A percentile compares a stretch with the other conserved stretches of the same genome.
Evolutionary conservation across 2,888 invertebrate species (phyloP).

Genomic region (Callyntrura guangdongensis): DNA sequence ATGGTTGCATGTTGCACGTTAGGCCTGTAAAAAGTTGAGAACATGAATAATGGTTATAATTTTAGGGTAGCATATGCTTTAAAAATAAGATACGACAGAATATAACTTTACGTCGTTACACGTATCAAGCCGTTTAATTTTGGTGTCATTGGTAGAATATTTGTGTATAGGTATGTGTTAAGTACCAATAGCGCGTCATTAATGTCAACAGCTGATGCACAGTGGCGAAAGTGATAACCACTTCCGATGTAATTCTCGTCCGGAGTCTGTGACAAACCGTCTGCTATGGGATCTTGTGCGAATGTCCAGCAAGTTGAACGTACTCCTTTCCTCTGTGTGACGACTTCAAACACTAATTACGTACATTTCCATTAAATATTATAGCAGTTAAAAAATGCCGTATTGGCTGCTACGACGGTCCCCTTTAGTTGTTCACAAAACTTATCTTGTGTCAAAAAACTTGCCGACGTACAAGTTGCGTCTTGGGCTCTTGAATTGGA

Average conservation of each 20-base stretch:
- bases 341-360: background rate
- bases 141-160: background rate
- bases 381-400: background rate
- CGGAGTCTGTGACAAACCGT: background rate
- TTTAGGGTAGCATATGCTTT: background rate
- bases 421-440: background rate
- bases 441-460: background rate
- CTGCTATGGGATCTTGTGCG: background rate
- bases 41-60: background rate
- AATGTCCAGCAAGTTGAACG: background rate
- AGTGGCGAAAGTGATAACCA: background rate
- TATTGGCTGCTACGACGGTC: background rate
- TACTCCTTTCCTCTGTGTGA: background rate
- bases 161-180: background rate
- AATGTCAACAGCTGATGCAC: background rate
- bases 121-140: background rate
- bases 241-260: background rate
- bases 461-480: background rate
- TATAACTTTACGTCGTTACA: background rate
- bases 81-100: background rate
- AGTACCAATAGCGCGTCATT: background rate
- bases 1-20: background rate
- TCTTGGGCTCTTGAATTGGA: background rate
- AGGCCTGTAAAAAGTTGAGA: background rate
- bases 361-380: background rate